These are phyloP conservation scores for Epistrophe eligans DNA, from an alignment of 2,888 invertebrate species.

Conservation along the genomic window DNA sequence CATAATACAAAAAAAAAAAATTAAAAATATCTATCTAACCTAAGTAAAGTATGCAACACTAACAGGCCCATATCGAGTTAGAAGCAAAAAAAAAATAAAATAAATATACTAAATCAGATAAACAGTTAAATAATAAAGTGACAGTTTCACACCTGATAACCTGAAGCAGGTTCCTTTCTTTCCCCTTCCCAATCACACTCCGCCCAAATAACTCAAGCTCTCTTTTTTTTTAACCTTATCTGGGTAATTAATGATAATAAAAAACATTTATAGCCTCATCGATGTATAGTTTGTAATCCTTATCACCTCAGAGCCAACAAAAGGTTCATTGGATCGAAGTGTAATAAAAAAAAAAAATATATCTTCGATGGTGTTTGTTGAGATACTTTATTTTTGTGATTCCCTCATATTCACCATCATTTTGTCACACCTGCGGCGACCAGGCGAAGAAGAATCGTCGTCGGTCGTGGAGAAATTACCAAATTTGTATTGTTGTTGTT, in stretches of 20 bases:
- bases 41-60: no score
- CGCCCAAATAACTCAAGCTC: slow-evolving; percentile 19
- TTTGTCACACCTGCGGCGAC: slow-evolving; percentile 23
- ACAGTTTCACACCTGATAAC: slow-evolving; percentile 64
- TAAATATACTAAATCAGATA: slow-evolving; percentile 21
- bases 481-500: slow-evolving; percentile 10
- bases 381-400: slow-evolving; percentile 27
- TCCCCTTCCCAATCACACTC: not conserved
- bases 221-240: slow-evolving; percentile 5
- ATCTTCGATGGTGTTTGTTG: not conserved
- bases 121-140: slow-evolving; percentile 15
- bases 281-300: slow-evolving; percentile 14
- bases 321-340: slow-evolving; percentile 8
- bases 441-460: not conserved
- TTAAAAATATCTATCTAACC: slow-evolving; percentile 5
- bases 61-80: not conserved
- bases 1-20: slow-evolving; percentile 22
- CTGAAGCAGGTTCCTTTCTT: slow-evolving; percentile 34
- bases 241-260: slow-evolving; percentile 18
- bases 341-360: not conserved
- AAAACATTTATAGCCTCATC: slow-evolving; percentile 13
- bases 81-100: slow-evolving; percentile 6
- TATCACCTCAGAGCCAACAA: not conserved
- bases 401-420: slow-evolving; percentile 20
- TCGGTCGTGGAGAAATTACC: slow-evolving; percentile 23